Percentiles rank a stretch among this genome's conserved stretches.
These are phyloP conservation scores for Urosaurus nigricauda DNA, from an alignment of 2,797 vertebrate species.

Conservation along the genomic window DNA sequence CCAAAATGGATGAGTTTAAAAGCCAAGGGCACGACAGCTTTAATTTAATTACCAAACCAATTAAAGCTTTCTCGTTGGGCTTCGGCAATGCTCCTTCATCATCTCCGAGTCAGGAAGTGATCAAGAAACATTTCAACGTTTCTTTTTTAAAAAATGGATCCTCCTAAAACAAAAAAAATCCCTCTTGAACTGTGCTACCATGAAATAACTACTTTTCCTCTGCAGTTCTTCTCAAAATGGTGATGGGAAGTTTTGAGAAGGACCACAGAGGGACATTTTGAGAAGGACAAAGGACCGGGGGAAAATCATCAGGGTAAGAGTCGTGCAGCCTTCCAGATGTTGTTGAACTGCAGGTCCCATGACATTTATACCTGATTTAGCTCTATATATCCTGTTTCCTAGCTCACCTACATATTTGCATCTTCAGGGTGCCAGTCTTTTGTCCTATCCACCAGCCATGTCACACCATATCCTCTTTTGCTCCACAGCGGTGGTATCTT, in stretches of 20 bases:
- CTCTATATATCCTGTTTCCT: not conserved
- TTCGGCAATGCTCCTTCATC: slow-evolving; percentile 24
- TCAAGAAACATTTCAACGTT: slow-evolving; percentile 32
- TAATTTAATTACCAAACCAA: slow-evolving; percentile 76
- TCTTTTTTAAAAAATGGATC: not conserved
- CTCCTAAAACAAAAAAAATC: not conserved
- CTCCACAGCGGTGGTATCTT: slow-evolving; percentile 18
- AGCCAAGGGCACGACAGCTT: slow-evolving; percentile 62
- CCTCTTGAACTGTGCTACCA: not conserved
- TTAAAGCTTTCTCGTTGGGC: slow-evolving; percentile 71
- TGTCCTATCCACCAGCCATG: not conserved
- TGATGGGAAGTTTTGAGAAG: too few species aligned
- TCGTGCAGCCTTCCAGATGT: too few species aligned
- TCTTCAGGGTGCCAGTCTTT: not conserved
- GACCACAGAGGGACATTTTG: too few species aligned
- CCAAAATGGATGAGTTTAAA: not conserved
- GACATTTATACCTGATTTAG: too few species aligned
- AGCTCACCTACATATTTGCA: not conserved
- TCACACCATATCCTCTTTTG: not conserved
- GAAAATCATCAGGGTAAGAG: too few species aligned
- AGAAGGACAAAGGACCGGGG: too few species aligned
- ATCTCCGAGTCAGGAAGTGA: slow-evolving; percentile 33
- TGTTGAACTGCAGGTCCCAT: not conserved
- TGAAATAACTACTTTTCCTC: too few species aligned
- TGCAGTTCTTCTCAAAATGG: too few species aligned